A percentile compares a stretch with the other conserved stretches of the same genome.
These are phyloP conservation scores for Silurus lanzhouensis DNA, from an alignment of 2,797 vertebrate genomes.

Conservation along the genomic window DNA sequence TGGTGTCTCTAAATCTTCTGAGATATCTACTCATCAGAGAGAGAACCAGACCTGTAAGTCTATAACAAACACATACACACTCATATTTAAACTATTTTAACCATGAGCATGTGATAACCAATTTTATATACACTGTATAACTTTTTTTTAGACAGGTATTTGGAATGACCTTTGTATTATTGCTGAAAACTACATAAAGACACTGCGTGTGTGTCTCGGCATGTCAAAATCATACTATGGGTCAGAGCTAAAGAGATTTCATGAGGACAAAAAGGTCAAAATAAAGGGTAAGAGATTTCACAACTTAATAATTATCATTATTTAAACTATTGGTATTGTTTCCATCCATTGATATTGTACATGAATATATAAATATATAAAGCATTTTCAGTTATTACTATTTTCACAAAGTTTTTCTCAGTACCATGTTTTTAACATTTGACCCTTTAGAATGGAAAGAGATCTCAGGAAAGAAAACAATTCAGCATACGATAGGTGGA, in stretches of 20 bases:
- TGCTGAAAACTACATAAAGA: constrained; percentile 82
- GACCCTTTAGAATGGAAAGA: constrained; percentile 57
- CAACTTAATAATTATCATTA: not conserved
- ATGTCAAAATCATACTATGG: constrained; percentile 88
- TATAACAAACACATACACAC: constrained; percentile 7
- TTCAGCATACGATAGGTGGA: constrained; percentile 53
- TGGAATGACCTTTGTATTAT: constrained; percentile 82
- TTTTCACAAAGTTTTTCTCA: not conserved
- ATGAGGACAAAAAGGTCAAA: constrained; percentile 75
- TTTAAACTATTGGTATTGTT: not conserved
- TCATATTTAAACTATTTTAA: not conserved
- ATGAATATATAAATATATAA: not conserved
- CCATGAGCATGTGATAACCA: no score
- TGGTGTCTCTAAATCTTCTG: constrained; percentile 90
- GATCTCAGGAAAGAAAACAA: constrained; percentile 51
- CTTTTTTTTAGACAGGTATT: constrained; percentile 62
- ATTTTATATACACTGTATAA: not conserved
- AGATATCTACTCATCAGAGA: constrained; percentile 87
- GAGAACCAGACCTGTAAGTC: constrained; percentile 80
- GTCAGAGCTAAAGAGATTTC: constrained; percentile 82
- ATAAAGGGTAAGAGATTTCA: constrained; percentile 62
- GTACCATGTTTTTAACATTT: not conserved
- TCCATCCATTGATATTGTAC: constrained; percentile 2
- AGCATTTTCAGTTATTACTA: not conserved
- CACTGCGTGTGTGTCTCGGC: constrained; percentile 83